A percentile compares a stretch with the other conserved stretches of the same genome.
These are phyloP conservation scores for Hylomyscus alleni DNA, from an alignment of 2,797 vertebrate genomes.

Conservation along the genomic window DNA sequence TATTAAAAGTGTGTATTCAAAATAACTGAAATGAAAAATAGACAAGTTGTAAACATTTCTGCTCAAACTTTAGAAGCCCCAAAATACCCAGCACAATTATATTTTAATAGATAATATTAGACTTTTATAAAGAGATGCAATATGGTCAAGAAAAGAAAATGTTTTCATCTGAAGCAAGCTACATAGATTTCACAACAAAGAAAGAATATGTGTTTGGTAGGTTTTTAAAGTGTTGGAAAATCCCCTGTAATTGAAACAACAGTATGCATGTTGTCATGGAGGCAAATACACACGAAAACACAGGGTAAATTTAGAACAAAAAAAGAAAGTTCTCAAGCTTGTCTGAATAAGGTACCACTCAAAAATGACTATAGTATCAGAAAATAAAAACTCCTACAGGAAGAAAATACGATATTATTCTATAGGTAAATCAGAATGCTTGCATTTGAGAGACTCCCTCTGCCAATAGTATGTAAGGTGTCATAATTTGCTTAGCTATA, in stretches of 20 bases:
- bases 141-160: background rate
- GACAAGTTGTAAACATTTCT: background rate
- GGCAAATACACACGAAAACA: background rate
- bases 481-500: background rate
- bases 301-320: background rate
- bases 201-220: background rate
- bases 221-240: background rate
- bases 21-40: conserved; percentile 12
- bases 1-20: background rate
- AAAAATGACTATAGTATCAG: background rate
- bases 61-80: background rate
- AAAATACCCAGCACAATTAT: background rate
- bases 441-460: background rate
- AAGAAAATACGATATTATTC: background rate
- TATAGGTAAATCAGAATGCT: background rate
- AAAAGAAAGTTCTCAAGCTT: background rate
- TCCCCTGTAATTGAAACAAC: background rate
- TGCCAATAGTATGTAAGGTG: background rate
- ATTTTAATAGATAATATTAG: background rate
- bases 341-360: background rate
- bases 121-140: background rate
- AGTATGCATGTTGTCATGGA: background rate
- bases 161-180: background rate
- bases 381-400: background rate
- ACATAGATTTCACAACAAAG: background rate